Conservation (phyloP, 2,888 invertebrate species). For the Sarcophaga subvicina region DNA sequence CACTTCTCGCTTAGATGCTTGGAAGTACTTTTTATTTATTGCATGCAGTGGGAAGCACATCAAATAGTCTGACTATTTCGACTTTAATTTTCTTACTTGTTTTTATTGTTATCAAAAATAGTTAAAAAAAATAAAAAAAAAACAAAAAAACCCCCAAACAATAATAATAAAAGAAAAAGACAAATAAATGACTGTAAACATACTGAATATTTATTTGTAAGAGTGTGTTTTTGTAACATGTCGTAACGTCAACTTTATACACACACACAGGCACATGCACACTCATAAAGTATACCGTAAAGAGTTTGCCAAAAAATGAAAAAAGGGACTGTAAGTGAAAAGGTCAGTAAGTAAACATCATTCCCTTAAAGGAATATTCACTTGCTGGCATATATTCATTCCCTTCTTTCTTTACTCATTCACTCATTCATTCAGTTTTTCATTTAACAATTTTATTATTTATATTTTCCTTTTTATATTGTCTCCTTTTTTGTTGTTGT, state of each 20-base stretch:
- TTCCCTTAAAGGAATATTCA: slow-evolving; percentile 24
- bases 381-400: background rate
- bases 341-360: slow-evolving; percentile 45
- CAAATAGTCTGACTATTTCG: too few species aligned
- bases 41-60: too few species aligned
- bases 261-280: background rate
- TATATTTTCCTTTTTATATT: slow-evolving; percentile 10
- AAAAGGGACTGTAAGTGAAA: slow-evolving; percentile 41
- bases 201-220: background rate
- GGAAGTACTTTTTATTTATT: too few species aligned
- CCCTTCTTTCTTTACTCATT: slow-evolving; percentile 12
- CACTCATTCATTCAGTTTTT: background rate
- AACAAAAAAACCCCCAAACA: background rate
- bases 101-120: slow-evolving; percentile 47
- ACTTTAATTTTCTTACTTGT: background rate
- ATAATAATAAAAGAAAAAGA: slow-evolving; percentile 22
- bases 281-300: background rate
- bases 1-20: too few species aligned
- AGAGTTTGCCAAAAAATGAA: background rate
- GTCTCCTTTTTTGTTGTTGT: background rate
- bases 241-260: background rate
- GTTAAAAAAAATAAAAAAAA: slow-evolving; percentile 45
- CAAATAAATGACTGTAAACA: slow-evolving; percentile 45
- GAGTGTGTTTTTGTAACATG: background rate
- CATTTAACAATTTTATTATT: slow-evolving; percentile 41